Evolutionary conservation across 1,140 invertebrate species (phyloP), one percentile per base, ranked within the genome.

Genomic region (Drosophila punjabiensis): DNA sequence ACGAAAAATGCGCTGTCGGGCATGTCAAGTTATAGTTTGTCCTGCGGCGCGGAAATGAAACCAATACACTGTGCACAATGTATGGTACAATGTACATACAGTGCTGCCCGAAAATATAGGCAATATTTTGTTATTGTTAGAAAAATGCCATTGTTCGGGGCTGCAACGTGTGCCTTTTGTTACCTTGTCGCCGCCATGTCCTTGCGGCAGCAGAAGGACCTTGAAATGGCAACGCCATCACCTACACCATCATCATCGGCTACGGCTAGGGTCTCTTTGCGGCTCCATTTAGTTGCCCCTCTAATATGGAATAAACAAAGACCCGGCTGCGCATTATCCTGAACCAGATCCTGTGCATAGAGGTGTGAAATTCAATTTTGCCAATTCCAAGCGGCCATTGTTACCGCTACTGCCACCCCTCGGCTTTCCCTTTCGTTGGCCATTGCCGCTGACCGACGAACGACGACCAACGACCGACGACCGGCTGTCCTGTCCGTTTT

Each of bases 301-400:
- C 71, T 75, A 81, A 80, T 79, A 80, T 80, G 60, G 53, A 73
- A 62, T 71, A 80, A 81, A 81, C 78, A 81, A 81, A 68, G 62
- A 47, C 39, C 52, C 52, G 20, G 71, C 58, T 77, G 37, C 53
- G 64, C 52, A 84, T 84, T 84, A 84, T 77, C 64, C 61, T 68
- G 73, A 81, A 73, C 69, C 61, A 61, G 73, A 84, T 77, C 64
- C 64, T 67, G 73, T 81, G 71, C 82, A 84, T 48, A 67, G 77
- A 84, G 82, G 82, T 84, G 82, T 84, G 81, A 84, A 84, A 84
- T 84, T 85, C 82, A 84, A 84, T 84, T 84, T 81, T 58, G 58
- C 69, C 82, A 85, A 61, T 81, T 79, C 64, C 70, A 62, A 55
- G 68, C 69, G 76, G 45, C 81, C 81, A 64, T 59, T 67, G 76